Percentiles rank a stretch among this genome's conserved stretches.
Evolutionary conservation across 2,113 vertebrate species (phyloP).

Genomic region (Euleptes europaea): DNA sequence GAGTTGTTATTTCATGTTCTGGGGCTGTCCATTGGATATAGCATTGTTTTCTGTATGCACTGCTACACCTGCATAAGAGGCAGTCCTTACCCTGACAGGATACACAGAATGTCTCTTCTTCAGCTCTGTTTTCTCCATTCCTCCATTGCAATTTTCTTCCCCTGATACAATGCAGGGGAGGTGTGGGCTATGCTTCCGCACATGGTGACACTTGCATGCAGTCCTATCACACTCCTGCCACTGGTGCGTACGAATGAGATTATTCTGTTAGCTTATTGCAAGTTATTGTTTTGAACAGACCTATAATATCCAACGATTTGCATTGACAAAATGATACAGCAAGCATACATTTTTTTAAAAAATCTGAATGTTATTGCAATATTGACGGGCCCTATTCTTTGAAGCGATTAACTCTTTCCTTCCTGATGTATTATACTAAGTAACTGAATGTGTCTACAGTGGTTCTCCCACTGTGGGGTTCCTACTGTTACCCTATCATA

Average conservation of each 20-base stretch:
- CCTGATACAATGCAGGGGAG: too few relatives aligned
- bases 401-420: conserved; percentile 49
- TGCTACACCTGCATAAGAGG: not conserved
- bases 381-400: conserved; percentile 41
- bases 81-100: not conserved
- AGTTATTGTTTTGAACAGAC: conserved; percentile 18
- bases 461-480: conserved; percentile 3
- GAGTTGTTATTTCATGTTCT: not conserved
- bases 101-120: not conserved
- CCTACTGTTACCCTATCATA: conserved; percentile 34
- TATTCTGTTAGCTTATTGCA: not conserved
- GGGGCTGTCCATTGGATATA: not conserved
- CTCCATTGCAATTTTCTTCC: not conserved
- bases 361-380: conserved; percentile 47
- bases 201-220: not conserved
- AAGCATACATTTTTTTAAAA: conserved; percentile 9
- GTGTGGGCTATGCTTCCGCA: too few relatives aligned
- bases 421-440: conserved; percentile 41
- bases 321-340: conserved; percentile 13
- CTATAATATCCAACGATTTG: conserved; percentile 13
- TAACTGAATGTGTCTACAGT: conserved; percentile 38
- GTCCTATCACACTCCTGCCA: not conserved
- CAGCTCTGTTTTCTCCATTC: not conserved
- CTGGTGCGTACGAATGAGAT: not conserved
- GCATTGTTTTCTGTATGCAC: not conserved